phyloP scores from a whole-genome alignment of 1,140 invertebrate species.

The Parasteatoda tepidariorum region DNA sequence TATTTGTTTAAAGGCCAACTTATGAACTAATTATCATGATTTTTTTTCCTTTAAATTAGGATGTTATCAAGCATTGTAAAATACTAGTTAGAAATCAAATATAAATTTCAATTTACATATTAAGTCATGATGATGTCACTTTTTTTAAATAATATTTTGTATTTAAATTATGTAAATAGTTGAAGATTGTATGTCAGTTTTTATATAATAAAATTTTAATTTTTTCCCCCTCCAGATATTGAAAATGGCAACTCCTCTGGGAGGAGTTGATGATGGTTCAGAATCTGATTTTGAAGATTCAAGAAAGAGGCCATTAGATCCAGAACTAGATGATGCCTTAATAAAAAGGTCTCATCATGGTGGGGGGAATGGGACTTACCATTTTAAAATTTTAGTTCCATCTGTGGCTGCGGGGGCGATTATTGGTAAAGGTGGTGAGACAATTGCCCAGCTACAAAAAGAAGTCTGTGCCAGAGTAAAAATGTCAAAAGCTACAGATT shows the following conservation, averaged over 20 bases:
- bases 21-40: too few species aligned
- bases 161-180: too few species aligned
- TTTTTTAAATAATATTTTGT: too few species aligned
- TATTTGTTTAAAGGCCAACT: too few species aligned
- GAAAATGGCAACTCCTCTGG: slow-evolving; percentile 53
- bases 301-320: slow-evolving; percentile 86
- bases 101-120: too few species aligned
- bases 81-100: too few species aligned
- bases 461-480: slow-evolving; percentile 86
- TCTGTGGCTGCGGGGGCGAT: slow-evolving; percentile 96
- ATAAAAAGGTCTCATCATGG: slow-evolving; percentile 89
- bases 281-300: slow-evolving; percentile 70
- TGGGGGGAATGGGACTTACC: slow-evolving; percentile 65
- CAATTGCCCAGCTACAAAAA: slow-evolving; percentile 95
- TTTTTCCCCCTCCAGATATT: too few species aligned
- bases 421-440: slow-evolving; percentile 97
- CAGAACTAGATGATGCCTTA: slow-evolving; percentile 85
- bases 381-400: slow-evolving; percentile 96
- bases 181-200: too few species aligned
- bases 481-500: slow-evolving; percentile 99
- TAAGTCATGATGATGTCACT: too few species aligned
- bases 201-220: too few species aligned
- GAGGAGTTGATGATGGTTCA: slow-evolving; percentile 57
- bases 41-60: too few species aligned
- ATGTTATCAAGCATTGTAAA: too few species aligned